Base-by-base conservation (phyloP, 2,888 invertebrate genomes). In the Drosophila demipolita region DNA sequence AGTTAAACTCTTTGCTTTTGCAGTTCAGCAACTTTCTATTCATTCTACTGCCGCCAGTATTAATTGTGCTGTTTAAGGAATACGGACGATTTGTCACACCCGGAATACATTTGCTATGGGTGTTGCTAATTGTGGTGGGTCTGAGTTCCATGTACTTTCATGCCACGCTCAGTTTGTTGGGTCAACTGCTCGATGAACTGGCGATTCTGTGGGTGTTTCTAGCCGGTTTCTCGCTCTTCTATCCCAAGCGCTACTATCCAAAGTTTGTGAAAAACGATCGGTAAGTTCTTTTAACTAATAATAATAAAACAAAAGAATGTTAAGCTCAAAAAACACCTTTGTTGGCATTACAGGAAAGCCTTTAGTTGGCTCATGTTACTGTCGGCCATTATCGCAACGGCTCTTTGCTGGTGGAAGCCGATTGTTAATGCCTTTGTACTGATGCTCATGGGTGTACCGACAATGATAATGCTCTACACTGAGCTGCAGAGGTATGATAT, bases 91-190 rank as follows among this genome's bases (percentile, higher is more conserved):
- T 95, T 88, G 96, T 96, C 20, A 96, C 96, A 89, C 96, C 95
- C 35, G 96, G 95, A 23, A 96, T 97, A 78, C 96, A 97, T 92
- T 90, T 97, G n/a, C 94, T 97, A 48, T 97, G 97, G 97, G 94
- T 95, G n/a, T 92, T 97, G 59, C 92, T 97, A 65, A 96, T 97
- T 94, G 94, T 97, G 45, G 96, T 97, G 59, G 97, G 97, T 8
- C 90, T 96, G 1, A 96, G 96, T 83, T 97, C 97, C 38, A 97
- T 96, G 73, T 97, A 97, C 92, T 97, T 97, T 91, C 97, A 97
- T 93, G 97, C 97, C 8, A 97, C 97, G 3, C 94, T 97, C 38
- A 97, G 97, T 87, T 94, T 97, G 85, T 95, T 97, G 79, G 96
- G 97, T 33, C 97, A 97, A 93, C 93, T 97, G 38, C 92, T 97